Evolutionary conservation across 92 coral and sea anemone genomes (phyloP).

Genomic region (Meandrina meandrites): DNA sequence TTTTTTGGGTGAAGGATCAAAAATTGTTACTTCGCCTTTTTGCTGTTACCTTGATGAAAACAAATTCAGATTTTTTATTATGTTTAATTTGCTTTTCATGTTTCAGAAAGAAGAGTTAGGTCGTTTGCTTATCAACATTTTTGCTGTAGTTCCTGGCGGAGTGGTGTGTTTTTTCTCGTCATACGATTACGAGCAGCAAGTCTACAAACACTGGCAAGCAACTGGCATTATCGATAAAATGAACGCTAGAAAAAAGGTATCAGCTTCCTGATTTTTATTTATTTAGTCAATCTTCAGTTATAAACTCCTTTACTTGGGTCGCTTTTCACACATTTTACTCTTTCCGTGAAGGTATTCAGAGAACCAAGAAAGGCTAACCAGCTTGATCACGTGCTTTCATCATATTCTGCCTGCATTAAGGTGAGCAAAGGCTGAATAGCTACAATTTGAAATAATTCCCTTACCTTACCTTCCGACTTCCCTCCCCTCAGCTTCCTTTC

Average conservation of each 20-base stretch:
- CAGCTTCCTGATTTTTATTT: neutral
- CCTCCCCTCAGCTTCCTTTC: no score
- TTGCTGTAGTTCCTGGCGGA: conserved; percentile 90
- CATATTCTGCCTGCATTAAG: conserved; percentile 77
- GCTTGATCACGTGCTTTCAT: conserved; percentile 79
- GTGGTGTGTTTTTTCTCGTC: conserved; percentile 96
- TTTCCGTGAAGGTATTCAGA: conserved; percentile 67
- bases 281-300: neutral
- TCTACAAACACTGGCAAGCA: conserved; percentile 82
- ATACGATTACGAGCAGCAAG: conserved; percentile 87
- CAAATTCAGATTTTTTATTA: no score
- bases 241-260: conserved; percentile 82
- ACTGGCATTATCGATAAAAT: conserved; percentile 79
- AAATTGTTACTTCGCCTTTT: no score
- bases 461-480: no score
- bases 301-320: neutral
- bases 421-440: no score
- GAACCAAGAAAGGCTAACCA: conserved; percentile 89
- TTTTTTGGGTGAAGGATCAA: no score
- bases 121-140: conserved; percentile 80
- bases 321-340: neutral
- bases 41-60: no score
- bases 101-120: conserved; percentile 88
- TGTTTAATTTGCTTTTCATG: neutral
- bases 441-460: no score